Base-by-base conservation (phyloP, 2,113 vertebrate genomes). In the Tenebrosternarchus preto region DNA sequence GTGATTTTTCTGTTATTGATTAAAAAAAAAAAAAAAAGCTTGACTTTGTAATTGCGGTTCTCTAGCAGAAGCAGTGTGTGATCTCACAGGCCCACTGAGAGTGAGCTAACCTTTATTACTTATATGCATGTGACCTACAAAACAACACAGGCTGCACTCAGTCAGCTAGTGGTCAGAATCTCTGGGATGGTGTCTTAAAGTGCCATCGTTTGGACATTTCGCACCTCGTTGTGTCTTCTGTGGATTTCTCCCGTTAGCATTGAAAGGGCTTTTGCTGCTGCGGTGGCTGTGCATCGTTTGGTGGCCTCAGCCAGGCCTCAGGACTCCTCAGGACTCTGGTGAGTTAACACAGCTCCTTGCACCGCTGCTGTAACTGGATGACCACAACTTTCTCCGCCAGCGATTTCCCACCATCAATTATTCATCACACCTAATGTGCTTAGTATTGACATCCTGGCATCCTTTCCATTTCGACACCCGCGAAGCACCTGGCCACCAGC, bases 381-480 rank as follows among this genome's bases (percentile, higher is more conserved):
- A 29, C 39, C 53, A 43, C 55, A 53, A 72, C 19, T 31, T n/a
- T 33, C 55, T n/a, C 61, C 19, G 15, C 9, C 20, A 60, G 27
- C 59, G 22, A 43, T 63, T 56, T 27, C 24, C 63, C 12, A 24
- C 6, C 66, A 80, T 80, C 68, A 24, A 36, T 73, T 72, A 63
- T 73, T 73, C 50, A 53, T 63, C 36, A 19, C 43, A 1, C 60
- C 50, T 61, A n/a, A 71, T 71, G 55, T 22, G 0, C 19, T 15
- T 15, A 16, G 55, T 12, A 36, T 50, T 16, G 56, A 71, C 55
- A 70, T 70, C 55, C 66, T 46, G 22, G 22, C 39, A 17, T 56
- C 29, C 46, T 19, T 64, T 17, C 5, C 22, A 11, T 33, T 25
- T 22, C 20, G 1, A 67, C 27, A 31, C 20, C 19, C 61, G 9